Evolutionary conservation across 2,888 invertebrate species (phyloP), one percentile per base, ranked within the genome.

Genomic region (Thecophora atra): DNA sequence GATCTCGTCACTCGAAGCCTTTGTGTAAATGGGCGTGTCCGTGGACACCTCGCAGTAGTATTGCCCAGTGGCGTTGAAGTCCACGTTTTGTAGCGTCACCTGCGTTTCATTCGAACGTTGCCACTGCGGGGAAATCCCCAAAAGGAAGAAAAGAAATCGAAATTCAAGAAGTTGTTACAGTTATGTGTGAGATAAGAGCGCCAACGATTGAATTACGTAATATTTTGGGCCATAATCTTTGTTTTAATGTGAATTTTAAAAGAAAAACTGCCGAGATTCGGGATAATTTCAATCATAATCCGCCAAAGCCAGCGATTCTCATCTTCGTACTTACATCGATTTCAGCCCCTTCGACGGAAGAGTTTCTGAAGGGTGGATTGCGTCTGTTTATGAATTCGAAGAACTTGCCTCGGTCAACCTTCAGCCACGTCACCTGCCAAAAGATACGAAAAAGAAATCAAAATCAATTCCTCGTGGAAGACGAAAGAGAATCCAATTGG

Each of bases 31-130:
- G 75, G 95, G 94, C 65, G 93, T 91, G 82, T 93, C 92, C 81
- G 93, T 90, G 71, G 94, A 93, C 30, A 95, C 94, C 83, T 93
- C 92, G 83, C 95, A 95, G 73, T 91, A 91, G 87, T 95, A 96
- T 70, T 90, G 88, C 30, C 94, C 95, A 17, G 93, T 91, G 60
- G 94, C 93, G 71, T 91, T 89, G 86, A 94, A 94, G 84, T 93
- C 92, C 82, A 94, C 88, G 83, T 90, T 89, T 79, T 91, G 91
- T 79, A 95, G 87, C 76, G 91, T 85, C 72, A 85, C 85, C 78
- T 85, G 85, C 21, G 83, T 81, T 73, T 83, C 83, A 72, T 85
- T 84, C 4, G 86, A 86, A 73, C 82, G 80, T 52, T 82, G 81
- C 82, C 84, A 85, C 86, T 86, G 74, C 74, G 17, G 58, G 42